Evolutionary conservation across 2,797 vertebrate genomes (phyloP).

Genomic region (Phoeniculus purpureus): DNA sequence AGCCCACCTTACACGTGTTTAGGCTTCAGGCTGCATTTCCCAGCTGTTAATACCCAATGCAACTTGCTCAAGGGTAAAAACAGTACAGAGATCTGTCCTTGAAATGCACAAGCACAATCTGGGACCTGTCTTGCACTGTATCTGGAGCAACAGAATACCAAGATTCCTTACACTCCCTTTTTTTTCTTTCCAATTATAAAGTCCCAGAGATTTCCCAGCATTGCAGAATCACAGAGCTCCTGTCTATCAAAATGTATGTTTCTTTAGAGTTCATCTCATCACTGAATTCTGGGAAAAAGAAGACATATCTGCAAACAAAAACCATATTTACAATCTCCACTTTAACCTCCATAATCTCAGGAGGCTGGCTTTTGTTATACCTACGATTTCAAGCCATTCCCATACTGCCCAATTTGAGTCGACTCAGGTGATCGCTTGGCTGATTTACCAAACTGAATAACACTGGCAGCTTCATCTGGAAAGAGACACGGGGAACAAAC

Average conservation of each 20-base stretch:
- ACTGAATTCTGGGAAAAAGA: background rate
- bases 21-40: background rate
- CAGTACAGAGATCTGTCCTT: background rate
- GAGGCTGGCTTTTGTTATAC: constrained; percentile 61
- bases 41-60: background rate
- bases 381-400: constrained; percentile 99
- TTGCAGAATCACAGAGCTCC: background rate
- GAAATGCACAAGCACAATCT: background rate
- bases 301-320: background rate
- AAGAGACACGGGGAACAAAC: background rate
- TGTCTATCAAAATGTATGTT: background rate
- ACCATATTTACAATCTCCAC: background rate
- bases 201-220: background rate
- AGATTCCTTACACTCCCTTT: background rate
- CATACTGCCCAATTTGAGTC: constrained; percentile 97
- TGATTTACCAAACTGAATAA: constrained; percentile 98
- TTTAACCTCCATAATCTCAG: background rate
- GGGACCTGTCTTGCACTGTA: background rate
- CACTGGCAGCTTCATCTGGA: constrained; percentile 94
- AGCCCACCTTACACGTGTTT: fast-evolving
- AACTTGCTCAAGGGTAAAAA: background rate
- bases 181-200: background rate
- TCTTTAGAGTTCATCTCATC: background rate
- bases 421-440: constrained; percentile 94
- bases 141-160: background rate